Evolutionary conservation across 2,888 invertebrate species (phyloP), one percentile per base, ranked within the genome.

Genomic region (Ormyrus rosae): DNA sequence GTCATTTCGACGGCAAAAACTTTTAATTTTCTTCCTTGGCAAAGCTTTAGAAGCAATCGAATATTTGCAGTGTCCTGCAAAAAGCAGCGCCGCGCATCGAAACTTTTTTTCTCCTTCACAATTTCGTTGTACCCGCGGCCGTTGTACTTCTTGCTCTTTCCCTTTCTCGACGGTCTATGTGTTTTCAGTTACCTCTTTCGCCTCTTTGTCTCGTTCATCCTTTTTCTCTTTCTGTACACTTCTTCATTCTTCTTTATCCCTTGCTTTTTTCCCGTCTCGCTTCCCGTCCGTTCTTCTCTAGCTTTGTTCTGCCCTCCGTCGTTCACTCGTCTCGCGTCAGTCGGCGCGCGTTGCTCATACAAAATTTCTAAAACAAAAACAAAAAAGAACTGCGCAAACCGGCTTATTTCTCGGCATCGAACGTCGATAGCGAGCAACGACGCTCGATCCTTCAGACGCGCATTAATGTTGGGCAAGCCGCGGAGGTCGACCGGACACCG

Each of bases 231-330:
- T 34, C 45, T 50, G 72, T 64, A 19, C 72, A 55, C 50, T 67
- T 74, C 74, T 58, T 74, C 60, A 67, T 74, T 74, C 65, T n/a
- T 10, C 58, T 65, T 48, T 65, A 56, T 64, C 68, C 56, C 68
- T 10, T 13, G 46, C 56, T 58, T 58, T 67, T 34, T 48, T 48
- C 10, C 50, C 55, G 19, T 50, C 55, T 73, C 64, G 13, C 55
- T 58, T 46, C 50, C 50, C 45, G 51, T 51, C 9, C 51, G 48
- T 58, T 58, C 50, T 58, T 56, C 11, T 34, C 46, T 64, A 9
- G 50, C 65, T 19, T 19, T 34, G 65, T 65, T 65, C 51, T 9
- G 10, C 5, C 13, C 34, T 56, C 45, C 11, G 7, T 73, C 34
- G 3, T 34, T 34, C 34, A 34, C 19, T 48, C 4, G 11, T n/a